A percentile compares a stretch with the other conserved stretches of the same genome.
Conservation (phyloP, 30 jellyfish, hydroid and myxozoan species). For the Haliclystus octoradiatus region DNA sequence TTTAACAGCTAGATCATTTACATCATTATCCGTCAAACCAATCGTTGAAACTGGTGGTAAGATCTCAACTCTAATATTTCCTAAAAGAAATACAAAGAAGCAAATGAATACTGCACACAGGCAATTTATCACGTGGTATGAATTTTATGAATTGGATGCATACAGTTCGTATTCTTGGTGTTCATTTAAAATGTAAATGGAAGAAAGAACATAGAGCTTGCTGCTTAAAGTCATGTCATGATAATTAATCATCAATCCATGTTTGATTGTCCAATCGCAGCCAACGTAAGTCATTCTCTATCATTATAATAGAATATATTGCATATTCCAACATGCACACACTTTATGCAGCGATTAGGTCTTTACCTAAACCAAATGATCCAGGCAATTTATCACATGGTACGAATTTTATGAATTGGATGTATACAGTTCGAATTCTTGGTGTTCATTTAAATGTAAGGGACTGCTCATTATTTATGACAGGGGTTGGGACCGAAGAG, state of each 20-base stretch:
- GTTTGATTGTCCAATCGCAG: conserved; percentile 35
- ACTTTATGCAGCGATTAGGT: no score
- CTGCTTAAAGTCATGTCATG: conserved; percentile 34
- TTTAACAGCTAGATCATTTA: neutral
- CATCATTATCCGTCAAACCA: neutral
- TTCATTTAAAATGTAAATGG: conserved; percentile 12
- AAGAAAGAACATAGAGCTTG: conserved; percentile 9
- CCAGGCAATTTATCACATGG: neutral
- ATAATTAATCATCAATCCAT: conserved; percentile 76
- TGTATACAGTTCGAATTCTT: neutral
- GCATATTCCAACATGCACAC: no score
- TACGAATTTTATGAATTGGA: neutral
- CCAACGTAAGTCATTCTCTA: conserved; percentile 17
- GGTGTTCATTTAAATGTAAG: neutral
- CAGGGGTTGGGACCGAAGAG: no score
- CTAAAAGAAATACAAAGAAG: neutral
- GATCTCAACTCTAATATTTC: neutral
- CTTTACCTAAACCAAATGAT: neutral
- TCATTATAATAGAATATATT: no score
- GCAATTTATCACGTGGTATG: neutral
- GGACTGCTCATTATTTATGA: no score
- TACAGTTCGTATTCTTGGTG: neutral
- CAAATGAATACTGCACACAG: no score
- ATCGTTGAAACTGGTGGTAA: neutral
- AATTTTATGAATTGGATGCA: neutral